Percentiles rank a stretch among this genome's conserved stretches.
Conservation (phyloP, 2,888 invertebrate species). For the Schizaphis graminum region DNA sequence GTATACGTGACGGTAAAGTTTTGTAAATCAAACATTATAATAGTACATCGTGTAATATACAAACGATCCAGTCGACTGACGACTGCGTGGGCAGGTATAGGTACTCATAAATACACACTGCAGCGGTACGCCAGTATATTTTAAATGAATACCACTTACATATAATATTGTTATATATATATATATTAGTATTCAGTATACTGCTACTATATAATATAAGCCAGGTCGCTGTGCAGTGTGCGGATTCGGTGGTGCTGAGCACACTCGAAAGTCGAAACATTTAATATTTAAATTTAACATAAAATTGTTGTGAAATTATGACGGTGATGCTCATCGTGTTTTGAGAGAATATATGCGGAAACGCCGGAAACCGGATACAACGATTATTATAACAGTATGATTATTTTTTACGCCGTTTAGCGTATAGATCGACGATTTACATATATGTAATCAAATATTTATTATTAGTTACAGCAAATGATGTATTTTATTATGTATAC, state of each 20-base stretch:
- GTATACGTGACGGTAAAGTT: neutral
- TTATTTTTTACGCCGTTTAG: neutral
- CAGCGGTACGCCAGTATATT: neutral
- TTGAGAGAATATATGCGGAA: neutral
- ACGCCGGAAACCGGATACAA: neutral
- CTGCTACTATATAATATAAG: neutral
- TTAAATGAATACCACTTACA: neutral
- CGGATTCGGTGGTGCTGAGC: neutral
- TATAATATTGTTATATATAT: neutral
- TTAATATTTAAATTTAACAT: neutral
- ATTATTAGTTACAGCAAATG: neutral
- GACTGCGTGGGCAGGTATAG: neutral
- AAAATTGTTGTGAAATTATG: neutral
- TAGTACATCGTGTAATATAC: slow-evolving; percentile 5
- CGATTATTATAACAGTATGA: neutral
- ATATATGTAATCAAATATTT: neutral
- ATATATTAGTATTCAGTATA: neutral
- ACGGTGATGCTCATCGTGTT: neutral
- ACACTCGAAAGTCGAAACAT: neutral
- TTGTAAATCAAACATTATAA: neutral
- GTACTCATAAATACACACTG: neutral
- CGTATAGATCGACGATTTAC: neutral
- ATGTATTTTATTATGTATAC: neutral
- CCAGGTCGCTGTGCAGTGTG: neutral
- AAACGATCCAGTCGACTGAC: neutral